Evolutionary conservation across 2,797 vertebrate genomes (phyloP), one percentile per base, ranked within the genome.

Genomic region (Limosa lapponica): DNA sequence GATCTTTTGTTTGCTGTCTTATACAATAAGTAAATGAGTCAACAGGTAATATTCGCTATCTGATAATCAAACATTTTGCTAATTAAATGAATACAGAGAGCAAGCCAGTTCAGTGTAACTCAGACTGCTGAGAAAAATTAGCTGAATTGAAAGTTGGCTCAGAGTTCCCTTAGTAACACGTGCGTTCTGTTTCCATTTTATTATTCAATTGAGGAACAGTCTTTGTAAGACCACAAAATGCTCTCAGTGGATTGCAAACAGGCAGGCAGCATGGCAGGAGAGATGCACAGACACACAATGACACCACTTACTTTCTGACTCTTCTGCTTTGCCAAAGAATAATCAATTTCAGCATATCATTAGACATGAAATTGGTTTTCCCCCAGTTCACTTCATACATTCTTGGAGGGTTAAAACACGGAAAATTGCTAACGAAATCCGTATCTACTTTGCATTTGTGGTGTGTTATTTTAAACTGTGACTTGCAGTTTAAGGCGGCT

Each of bases 141-240:
- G 64, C 55, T 55, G 89, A 80, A 87, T 86, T 61, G 22, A 54
- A 95, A 95, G 83, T 66, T 73, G 41, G 71, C 87, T 90, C 51
- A 44, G 88, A 92, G 97, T 97, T 97, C 97, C 97, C 97, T 87
- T 98, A 97, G 97, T 97, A 98, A 98, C 92, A 4, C 81, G 52
- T 69, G 72, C 8, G 0, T 95, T 97, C 83, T 88, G 43, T 93
- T 95, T 92, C 94, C 90, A 39, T 89, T 90, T 80, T 62, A 55
- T 87, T 87, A 77, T 75, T 96, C 72, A 44, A 8, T 51, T 89
- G 41, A 82, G 77, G 87, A 91, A 23, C 13, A 16, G 87, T 73
- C 91, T 98, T 96, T 97, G 87, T 93, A 58, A 92, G 52, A 65
- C 66, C 57, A 59, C 75, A 78, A 82, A 94, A 89, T 32, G 12